Evolutionary conservation across 1,140 invertebrate species (phyloP), one percentile per base, ranked within the genome.

Genomic region (Zaprionus ghesquierei): DNA sequence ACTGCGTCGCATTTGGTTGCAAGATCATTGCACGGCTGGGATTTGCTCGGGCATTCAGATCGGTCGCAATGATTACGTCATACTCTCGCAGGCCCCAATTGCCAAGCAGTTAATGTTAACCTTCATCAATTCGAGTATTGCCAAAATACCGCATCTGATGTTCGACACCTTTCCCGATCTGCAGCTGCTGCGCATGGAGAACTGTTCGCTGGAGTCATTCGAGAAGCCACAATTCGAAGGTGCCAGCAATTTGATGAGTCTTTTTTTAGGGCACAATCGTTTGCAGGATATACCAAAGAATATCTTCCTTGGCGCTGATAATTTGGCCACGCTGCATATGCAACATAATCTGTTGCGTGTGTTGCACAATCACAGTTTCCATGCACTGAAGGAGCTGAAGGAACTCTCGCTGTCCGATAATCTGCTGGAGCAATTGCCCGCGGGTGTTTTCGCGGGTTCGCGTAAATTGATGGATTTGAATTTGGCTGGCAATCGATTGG

Each of bases 151-250:
- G 13, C 87, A 91, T 51, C 29, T 91, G 29, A 74, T 91, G 84
- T 91, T 91, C 46, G 90, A 91, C 44, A 91, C 90, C 0, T 91
- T 91, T 74, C 90, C 90, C 31, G 90, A 91, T 59, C 69, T 91
- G n/a, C 90, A 91, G 33, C 22, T 90, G 54, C 69, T 91, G 50
- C 90, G 84, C 58, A 90, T 91, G 86, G 90, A 91, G 49, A 91
- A 91, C 62, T 91, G 90, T 9, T 82, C 84, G 23, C 27, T 91
- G 72, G 90, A 91, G 46, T 61, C 81, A 0, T 91, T 91, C 33
- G 90, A 91, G 68, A 85, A 82, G 31, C 90, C 90, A 8, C 90
- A 91, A 44, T 91, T 91, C 27, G 90, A 91, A 60, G 90, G 90
- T 1, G 90, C 90, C 53, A 91, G 90, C 71, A 91, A 91, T 59